Conservation (phyloP, 1,140 invertebrate species). For the Callitettix versicolor region DNA sequence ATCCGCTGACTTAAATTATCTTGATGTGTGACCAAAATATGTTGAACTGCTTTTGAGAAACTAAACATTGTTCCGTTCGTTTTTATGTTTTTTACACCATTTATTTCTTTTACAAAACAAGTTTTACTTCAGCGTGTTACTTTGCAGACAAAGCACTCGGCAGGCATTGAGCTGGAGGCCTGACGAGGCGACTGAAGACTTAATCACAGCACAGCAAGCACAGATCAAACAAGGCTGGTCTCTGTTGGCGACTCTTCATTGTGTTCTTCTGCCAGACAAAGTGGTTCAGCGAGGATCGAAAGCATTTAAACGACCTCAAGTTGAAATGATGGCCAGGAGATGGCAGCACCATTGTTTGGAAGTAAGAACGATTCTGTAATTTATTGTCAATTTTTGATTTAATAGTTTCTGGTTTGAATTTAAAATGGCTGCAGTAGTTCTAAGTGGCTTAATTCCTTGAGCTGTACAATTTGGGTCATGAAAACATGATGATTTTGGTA, state of each 20-base stretch:
- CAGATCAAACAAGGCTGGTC: constrained; percentile 97
- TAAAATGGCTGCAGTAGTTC: too few relatives aligned
- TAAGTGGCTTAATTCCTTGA: too few relatives aligned
- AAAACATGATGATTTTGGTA: not conserved
- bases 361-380: constrained; percentile 32
- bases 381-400: not conserved
- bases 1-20: too few relatives aligned
- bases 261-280: constrained; percentile 89
- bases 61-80: too few relatives aligned
- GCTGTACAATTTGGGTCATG: not conserved
- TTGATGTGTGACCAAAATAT: too few relatives aligned
- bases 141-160: constrained; percentile 25
- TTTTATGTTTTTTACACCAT: too few relatives aligned
- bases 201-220: constrained; percentile 71
- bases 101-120: too few relatives aligned
- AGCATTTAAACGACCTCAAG: constrained; percentile 81
- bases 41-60: too few relatives aligned
- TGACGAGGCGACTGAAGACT: constrained; percentile 68
- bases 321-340: constrained; percentile 91
- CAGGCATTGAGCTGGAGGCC: constrained; percentile 47
- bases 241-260: constrained; percentile 87
- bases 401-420: too few relatives aligned
- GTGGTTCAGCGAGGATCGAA: constrained; percentile 56
- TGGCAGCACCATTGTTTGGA: constrained; percentile 99
- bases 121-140: too few relatives aligned